Evolutionary conservation across 2,888 invertebrate genomes (phyloP), one percentile per base, ranked within the genome.

Genomic region (Scaptodrosophila latifasciaeformis): DNA sequence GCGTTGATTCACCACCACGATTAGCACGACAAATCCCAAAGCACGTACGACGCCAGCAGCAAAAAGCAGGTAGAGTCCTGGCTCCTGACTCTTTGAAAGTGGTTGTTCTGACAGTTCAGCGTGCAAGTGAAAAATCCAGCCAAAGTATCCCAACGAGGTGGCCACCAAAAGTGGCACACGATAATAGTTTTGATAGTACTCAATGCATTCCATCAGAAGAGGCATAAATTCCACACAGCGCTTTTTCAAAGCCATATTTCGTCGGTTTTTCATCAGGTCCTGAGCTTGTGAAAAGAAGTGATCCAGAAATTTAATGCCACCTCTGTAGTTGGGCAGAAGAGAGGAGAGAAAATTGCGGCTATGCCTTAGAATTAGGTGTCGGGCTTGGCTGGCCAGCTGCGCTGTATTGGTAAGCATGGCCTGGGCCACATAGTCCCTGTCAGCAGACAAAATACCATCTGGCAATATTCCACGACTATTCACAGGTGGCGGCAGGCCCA

Each of bases 161-260:
- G 90, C 89, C 39, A 89, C 70, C 55, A 92, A 88, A 66, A 95
- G 88, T 0, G 91, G 87, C 48, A 87, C 87, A 77, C 94, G 91
- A 83, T 95, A 95, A 85, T 96, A 97, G 58, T 91, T 91, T 67
- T 95, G 93, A 79, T 95, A 97, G 84, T 95, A 96, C 35, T 89
- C 88, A n/a, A 96, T 88, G 12, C 93, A 95, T 52, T 89, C 86
- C 50, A 93, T 87, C 59, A 93, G 89, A 13, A 90, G 81, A 9
- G 88, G 69, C 67, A 94, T 91, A 27, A 93, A 88, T 65, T 89
- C 86, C 62, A 90, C 84, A 64, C 90, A 88, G 18, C 87, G 80
- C 15, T 86, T 57, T 43, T 90, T 88, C 83, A 77, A 67, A 1
- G 53, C 21, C 0, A 18, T 49, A n/a, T 24, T 63, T 50, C 45